A percentile compares a stretch with the other conserved stretches of the same genome.
phyloP scores from a whole-genome alignment of 2,113 vertebrate species.

The Amia ocellicauda region DNA sequence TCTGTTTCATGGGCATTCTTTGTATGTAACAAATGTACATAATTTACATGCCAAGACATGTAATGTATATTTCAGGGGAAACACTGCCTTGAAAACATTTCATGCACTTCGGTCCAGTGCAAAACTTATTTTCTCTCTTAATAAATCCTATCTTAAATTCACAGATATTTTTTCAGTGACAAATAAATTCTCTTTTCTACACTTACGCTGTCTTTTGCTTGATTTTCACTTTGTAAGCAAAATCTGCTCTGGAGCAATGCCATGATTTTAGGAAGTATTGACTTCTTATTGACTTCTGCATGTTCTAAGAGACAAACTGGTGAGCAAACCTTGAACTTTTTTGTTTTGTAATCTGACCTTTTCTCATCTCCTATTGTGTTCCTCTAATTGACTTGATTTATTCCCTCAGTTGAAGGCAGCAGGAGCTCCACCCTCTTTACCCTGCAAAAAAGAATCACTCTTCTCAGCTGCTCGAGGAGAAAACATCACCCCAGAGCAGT shows the following conservation, averaged over 20 bases:
- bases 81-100: no score
- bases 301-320: conserved; percentile 27
- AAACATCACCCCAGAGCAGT: neutral
- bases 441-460: conserved; percentile 9
- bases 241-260: neutral
- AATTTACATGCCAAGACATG: no score
- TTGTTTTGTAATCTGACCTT: conserved; percentile 53
- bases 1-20: no score
- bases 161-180: no score
- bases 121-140: no score
- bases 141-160: no score
- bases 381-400: conserved; percentile 63
- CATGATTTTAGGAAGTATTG: neutral
- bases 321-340: conserved; percentile 56
- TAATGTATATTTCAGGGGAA: no score
- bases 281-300: no score
- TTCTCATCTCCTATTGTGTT: conserved; percentile 44
- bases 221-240: neutral
- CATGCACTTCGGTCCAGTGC: no score
- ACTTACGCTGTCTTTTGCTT: neutral
- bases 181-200: no score
- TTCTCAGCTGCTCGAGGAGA: neutral
- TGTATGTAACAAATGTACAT: no score
- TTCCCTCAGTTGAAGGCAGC: conserved; percentile 49
- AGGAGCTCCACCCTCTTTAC: conserved; percentile 27